Evolutionary conservation across 1,140 invertebrate genomes (phyloP), one percentile per base, ranked within the genome.

Genomic region (Whitmania pigra): DNA sequence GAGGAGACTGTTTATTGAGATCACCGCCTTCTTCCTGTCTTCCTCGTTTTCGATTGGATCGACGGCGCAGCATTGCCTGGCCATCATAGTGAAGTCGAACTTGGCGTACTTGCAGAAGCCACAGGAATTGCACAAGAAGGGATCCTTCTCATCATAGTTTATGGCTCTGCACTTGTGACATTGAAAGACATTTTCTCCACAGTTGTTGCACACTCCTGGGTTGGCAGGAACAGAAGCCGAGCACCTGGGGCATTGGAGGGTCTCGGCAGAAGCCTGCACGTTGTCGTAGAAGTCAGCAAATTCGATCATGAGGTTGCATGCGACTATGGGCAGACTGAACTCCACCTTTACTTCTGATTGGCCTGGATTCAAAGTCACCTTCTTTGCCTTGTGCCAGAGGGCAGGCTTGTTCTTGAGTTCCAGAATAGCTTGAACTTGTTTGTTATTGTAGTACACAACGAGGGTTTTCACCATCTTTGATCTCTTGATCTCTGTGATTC

Each of bases 31-130:
- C 78, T 93, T 93, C 0, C 94, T 85, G 82, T 97, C 94, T 76
- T 97, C 94, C 78, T 97, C 94, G 78, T 89, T 95, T 78, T 97
- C 94, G 57, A 97, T 96, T 0, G 92, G 92, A 85, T 97, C 94
- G 0, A 97, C 93, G 27, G 93, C 93, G 83, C 92, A 95, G 78
- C 92, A 94, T 0, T 92, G 89, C 55, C 91, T 87, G 2, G 90
- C 93, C 5, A 89, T 90, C 67, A 97, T 84, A 15, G 90, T 93
- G 71, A 86, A 94, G 83, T 98, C 95, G 81, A 99, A 97, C 82
- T 97, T 97, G n/a, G 94, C 95, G 83, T 98, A 98, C 83, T 98
- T 98, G 84, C 94, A 98, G 82, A 97, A 98, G 2, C 95, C 95
- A 83, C 95, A 99, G 13, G 93, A 90, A 82, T 97, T 95, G 80